A percentile compares a stretch with the other conserved stretches of the same genome.
Conservation (phyloP, 2,113 vertebrate species). For the Clarias batrachus region DNA sequence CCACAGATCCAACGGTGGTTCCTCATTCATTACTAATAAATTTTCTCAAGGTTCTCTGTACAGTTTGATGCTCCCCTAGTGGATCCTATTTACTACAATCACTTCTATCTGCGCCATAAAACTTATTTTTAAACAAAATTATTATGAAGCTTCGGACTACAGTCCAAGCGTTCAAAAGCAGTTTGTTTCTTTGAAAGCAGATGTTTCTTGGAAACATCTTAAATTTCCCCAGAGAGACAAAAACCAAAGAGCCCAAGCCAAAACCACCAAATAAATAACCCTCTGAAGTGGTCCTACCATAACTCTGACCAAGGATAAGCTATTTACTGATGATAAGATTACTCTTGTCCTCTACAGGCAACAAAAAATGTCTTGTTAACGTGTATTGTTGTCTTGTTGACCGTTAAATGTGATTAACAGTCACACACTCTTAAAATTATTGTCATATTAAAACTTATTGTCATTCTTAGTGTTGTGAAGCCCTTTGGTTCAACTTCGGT, state of each 20-base stretch:
- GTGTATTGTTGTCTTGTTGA: no score
- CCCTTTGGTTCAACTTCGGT: no score
- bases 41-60: not conserved
- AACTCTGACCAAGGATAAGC: not conserved
- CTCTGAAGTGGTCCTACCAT: not conserved
- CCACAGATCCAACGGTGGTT: not conserved
- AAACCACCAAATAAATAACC: no score
- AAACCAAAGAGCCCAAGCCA: not conserved
- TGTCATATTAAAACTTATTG: no score
- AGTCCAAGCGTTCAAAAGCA: not conserved
- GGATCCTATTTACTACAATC: not conserved
- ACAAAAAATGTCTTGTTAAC: not conserved
- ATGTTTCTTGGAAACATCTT: not conserved
- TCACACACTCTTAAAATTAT: not conserved
- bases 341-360: not conserved
- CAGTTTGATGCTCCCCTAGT: not conserved
- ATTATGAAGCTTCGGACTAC: not conserved
- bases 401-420: no score
- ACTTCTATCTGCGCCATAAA: not conserved
- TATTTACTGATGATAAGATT: not conserved
- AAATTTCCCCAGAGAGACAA: not conserved
- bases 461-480: no score
- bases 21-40: not conserved
- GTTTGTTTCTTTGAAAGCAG: not conserved
- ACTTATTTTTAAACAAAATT: not conserved